Percentiles rank a stretch among this genome's conserved stretches.
These are phyloP conservation scores for Corythornis madagascariensis DNA, from an alignment of 2,113 vertebrate species.

Conservation along the genomic window DNA sequence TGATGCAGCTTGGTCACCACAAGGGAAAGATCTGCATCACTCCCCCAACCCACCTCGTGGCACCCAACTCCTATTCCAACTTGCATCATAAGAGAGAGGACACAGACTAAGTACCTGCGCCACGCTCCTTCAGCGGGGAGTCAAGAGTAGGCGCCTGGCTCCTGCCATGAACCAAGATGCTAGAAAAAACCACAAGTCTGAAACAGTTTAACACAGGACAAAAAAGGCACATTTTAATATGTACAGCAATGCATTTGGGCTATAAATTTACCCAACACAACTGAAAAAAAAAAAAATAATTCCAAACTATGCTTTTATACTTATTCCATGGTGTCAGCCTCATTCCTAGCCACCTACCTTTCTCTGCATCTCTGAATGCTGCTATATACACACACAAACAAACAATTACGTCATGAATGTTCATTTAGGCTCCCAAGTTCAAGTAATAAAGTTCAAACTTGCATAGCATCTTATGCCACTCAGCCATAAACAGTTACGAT, in stretches of 20 bases:
- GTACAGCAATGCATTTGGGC: constrained; percentile 76
- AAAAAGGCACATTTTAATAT: constrained; percentile 80
- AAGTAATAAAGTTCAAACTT: constrained; percentile 67
- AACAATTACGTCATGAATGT: constrained; percentile 71
- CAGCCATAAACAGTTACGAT: constrained; percentile 64
- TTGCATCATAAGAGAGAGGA: background rate
- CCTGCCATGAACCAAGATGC: constrained; percentile 24
- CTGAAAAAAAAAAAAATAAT: constrained; percentile 39
- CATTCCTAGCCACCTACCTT: constrained; percentile 62
- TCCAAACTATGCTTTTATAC: constrained; percentile 66
- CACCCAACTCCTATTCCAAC: background rate
- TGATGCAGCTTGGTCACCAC: fast-evolving
- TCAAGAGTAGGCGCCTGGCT: constrained; percentile 1
- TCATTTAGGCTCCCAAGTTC: constrained; percentile 58
- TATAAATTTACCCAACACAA: constrained; percentile 72
- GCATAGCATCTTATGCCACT: constrained; percentile 67
- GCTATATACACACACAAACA: constrained; percentile 67
- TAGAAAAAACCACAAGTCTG: constrained; percentile 72
- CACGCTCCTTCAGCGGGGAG: constrained; percentile 4
- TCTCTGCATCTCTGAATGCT: constrained; percentile 45
- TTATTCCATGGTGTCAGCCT: constrained; percentile 54
- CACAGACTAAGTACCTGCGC: background rate
- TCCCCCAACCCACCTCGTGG: background rate
- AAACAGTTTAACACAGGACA: constrained; percentile 73
- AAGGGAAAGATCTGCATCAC: background rate